Conservation (phyloP, 2,113 vertebrate genomes). For the Malurus melanocephalus region DNA sequence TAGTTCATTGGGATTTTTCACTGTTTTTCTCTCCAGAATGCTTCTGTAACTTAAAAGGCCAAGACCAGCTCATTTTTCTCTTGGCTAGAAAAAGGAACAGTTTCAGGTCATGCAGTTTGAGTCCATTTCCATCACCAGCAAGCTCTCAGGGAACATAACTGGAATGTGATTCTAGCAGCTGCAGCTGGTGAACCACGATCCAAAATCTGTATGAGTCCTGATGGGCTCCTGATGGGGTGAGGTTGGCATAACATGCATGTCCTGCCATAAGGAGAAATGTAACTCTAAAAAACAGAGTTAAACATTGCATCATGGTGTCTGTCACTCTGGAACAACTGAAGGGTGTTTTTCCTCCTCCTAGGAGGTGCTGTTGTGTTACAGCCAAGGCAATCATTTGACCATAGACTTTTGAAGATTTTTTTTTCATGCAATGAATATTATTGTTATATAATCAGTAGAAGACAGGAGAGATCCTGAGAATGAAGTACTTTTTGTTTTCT, state of each 20-base stretch:
- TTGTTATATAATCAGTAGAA: constrained; percentile 22
- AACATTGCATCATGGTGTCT: not conserved
- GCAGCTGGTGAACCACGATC: not conserved
- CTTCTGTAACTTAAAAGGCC: not conserved
- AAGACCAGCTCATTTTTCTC: not conserved
- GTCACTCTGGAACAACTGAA: not conserved
- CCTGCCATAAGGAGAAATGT: not conserved
- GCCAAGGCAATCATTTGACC: constrained; percentile 15
- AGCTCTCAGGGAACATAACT: not conserved
- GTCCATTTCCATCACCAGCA: not conserved
- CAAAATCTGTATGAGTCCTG: not conserved
- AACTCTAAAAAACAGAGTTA: not conserved
- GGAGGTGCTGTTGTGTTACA: not conserved
- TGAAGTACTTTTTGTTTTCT: not conserved
- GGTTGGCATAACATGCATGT: not conserved
- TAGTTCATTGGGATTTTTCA: not conserved
- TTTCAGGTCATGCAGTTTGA: not conserved
- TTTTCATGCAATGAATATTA: constrained; percentile 26
- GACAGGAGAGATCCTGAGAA: constrained; percentile 15
- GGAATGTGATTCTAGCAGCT: not conserved
- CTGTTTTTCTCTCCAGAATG: not conserved
- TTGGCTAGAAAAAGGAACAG: constrained; percentile 2
- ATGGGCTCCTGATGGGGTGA: not conserved
- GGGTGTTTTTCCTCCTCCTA: not conserved
- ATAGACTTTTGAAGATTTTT: constrained; percentile 24